These are phyloP conservation scores for Diloba caeruleocephala DNA, from an alignment of 2,888 invertebrate species.

Conservation along the genomic window DNA sequence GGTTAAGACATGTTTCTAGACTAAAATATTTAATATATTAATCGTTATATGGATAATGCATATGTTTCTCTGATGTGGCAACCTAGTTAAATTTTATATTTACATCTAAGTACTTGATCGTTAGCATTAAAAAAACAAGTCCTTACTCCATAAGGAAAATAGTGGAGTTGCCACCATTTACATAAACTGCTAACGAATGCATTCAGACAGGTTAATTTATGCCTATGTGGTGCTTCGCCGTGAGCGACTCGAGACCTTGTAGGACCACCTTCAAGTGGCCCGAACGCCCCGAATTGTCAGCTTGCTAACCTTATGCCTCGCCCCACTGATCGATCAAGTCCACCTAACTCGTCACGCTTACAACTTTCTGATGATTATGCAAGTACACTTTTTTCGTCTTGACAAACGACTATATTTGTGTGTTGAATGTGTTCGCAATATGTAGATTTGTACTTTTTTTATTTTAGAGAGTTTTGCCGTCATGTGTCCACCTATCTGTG, in stretches of 20 bases:
- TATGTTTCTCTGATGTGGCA: slow-evolving; percentile 9
- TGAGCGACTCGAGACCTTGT: slow-evolving; percentile 51
- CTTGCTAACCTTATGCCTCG: slow-evolving; percentile 55
- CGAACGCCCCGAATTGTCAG: slow-evolving; percentile 35
- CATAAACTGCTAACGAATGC: slow-evolving; percentile 26
- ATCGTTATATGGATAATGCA: slow-evolving; percentile 6
- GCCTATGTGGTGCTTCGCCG: slow-evolving; percentile 37
- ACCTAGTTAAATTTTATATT: not conserved
- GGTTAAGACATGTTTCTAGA: not conserved
- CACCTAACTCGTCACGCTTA: slow-evolving; percentile 32
- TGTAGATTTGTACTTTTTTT: no score
- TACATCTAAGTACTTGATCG: slow-evolving; percentile 1
- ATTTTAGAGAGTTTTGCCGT: slow-evolving; percentile 14
- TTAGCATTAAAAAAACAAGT: slow-evolving; percentile 24
- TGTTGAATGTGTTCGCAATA: slow-evolving; percentile 28
- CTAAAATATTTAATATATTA: no score
- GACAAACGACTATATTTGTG: slow-evolving; percentile 14
- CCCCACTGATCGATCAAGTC: slow-evolving; percentile 39
- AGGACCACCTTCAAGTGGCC: slow-evolving; percentile 48
- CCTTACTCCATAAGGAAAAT: slow-evolving; percentile 38
- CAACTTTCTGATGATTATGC: slow-evolving; percentile 42
- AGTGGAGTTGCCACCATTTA: slow-evolving; percentile 28
- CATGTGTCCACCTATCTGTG: slow-evolving; percentile 22
- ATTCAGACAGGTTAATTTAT: slow-evolving; percentile 43
- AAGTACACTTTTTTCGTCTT: slow-evolving; percentile 33